Conservation (phyloP, 2,113 vertebrate species). For the Bubo blakistoni region DNA sequence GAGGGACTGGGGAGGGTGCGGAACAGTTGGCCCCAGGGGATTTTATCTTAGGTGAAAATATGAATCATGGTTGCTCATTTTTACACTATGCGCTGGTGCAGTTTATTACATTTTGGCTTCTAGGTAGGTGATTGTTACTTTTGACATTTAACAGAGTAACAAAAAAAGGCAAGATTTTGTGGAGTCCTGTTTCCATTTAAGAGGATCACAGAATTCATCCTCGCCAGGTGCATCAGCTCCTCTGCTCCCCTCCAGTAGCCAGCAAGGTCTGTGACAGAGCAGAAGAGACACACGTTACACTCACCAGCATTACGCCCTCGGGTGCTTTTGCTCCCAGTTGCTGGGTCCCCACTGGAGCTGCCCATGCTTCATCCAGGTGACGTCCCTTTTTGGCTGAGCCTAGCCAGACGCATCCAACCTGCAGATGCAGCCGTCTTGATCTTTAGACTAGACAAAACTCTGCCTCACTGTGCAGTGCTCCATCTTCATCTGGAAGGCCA, state of each 20-base stretch:
- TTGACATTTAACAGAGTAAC: background rate
- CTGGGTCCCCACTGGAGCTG: background rate
- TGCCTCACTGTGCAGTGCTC: background rate
- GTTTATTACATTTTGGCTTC: background rate
- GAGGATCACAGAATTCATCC: background rate
- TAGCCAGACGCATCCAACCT: background rate
- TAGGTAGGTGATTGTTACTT: background rate
- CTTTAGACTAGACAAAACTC: background rate
- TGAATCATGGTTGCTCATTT: background rate
- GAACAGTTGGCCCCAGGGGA: background rate
- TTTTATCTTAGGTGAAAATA: background rate
- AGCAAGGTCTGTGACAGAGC: accelerated
- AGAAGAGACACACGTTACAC: accelerated
- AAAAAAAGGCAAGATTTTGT: background rate
- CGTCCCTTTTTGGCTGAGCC: accelerated
- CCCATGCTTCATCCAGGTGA: background rate
- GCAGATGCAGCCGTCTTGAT: background rate
- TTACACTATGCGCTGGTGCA: background rate
- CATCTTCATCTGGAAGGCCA: background rate
- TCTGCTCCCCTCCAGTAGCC: background rate
- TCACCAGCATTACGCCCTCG: background rate
- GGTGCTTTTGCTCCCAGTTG: background rate
- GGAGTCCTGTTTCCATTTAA: background rate
- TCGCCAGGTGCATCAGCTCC: accelerated
- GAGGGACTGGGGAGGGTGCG: accelerated